Percentiles rank a stretch among this genome's conserved stretches.
These are phyloP conservation scores for Archilochus colubris DNA, from an alignment of 2,113 vertebrate species.

Conservation along the genomic window DNA sequence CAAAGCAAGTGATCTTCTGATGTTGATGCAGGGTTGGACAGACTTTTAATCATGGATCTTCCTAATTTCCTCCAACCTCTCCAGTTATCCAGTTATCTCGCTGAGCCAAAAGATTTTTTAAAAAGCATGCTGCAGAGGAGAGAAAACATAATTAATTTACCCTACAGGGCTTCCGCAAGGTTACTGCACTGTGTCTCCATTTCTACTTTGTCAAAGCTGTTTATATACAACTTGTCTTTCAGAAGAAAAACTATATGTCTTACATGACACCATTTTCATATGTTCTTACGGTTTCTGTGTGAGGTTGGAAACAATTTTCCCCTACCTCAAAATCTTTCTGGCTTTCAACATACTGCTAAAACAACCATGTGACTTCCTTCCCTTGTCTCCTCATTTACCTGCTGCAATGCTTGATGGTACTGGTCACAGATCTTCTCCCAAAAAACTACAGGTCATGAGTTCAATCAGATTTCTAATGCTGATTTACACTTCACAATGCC, in stretches of 20 bases:
- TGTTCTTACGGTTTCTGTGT: not conserved
- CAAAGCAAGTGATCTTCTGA: not conserved
- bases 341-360: not conserved
- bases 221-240: fast-evolving
- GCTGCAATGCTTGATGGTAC: not conserved
- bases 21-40: not conserved
- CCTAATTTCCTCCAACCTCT: not conserved
- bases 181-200: not conserved
- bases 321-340: not conserved
- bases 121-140: not conserved
- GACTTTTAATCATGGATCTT: not conserved
- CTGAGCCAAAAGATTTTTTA: not conserved
- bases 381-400: not conserved
- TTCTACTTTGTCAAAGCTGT: not conserved
- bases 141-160: not conserved
- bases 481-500: not conserved
- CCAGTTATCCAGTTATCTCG: not conserved
- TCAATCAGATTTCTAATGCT: not conserved
- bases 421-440: not conserved
- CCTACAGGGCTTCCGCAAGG: not conserved
- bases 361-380: not conserved
- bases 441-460: not conserved
- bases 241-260: not conserved
- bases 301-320: not conserved
- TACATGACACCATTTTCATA: not conserved